These are phyloP conservation scores for Oryzias curvinotus DNA, from an alignment of 2,113 vertebrate genomes.

Conservation along the genomic window DNA sequence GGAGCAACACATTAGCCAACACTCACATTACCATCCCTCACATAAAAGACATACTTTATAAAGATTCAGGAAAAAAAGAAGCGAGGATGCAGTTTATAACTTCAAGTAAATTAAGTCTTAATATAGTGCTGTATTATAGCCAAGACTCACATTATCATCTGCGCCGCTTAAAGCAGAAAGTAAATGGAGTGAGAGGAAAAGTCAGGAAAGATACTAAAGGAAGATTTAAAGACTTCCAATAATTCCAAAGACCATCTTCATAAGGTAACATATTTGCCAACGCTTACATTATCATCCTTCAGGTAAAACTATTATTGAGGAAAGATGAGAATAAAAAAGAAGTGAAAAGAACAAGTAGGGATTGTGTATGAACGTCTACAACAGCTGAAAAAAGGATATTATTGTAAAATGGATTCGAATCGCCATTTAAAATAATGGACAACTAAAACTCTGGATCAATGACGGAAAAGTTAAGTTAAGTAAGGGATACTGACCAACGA, in stretches of 20 bases:
- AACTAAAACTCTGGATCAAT: not conserved
- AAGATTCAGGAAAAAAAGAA: slow-evolving; percentile 15
- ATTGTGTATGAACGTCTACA: slow-evolving; percentile 15
- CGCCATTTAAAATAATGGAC: no score
- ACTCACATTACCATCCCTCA: slow-evolving; percentile 66
- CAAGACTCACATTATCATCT: slow-evolving; percentile 57
- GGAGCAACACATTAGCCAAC: slow-evolving; percentile 64
- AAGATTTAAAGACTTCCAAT: slow-evolving; percentile 45
- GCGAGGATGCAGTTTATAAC: slow-evolving; percentile 33
- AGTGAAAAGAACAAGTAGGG: not conserved
- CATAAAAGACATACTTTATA: slow-evolving; percentile 54
- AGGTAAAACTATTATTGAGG: slow-evolving; percentile 53
- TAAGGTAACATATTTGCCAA: slow-evolving; percentile 63
- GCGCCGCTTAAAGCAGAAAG: slow-evolving; percentile 26
- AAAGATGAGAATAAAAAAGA: not conserved
- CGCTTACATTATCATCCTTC: slow-evolving; percentile 63
- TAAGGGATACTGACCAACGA: no score
- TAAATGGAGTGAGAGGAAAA: slow-evolving; percentile 4
- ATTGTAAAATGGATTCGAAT: no score
- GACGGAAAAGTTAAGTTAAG: no score
- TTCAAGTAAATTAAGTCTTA: slow-evolving; percentile 57
- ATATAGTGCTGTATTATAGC: slow-evolving; percentile 46
- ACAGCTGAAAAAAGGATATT: slow-evolving; percentile 24
- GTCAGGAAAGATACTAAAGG: slow-evolving; percentile 24
- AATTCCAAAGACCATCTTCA: slow-evolving; percentile 60